Evolutionary conservation across 2,113 vertebrate species (phyloP), one percentile per base, ranked within the genome.

Genomic region (Poeciliopsis retropinna): DNA sequence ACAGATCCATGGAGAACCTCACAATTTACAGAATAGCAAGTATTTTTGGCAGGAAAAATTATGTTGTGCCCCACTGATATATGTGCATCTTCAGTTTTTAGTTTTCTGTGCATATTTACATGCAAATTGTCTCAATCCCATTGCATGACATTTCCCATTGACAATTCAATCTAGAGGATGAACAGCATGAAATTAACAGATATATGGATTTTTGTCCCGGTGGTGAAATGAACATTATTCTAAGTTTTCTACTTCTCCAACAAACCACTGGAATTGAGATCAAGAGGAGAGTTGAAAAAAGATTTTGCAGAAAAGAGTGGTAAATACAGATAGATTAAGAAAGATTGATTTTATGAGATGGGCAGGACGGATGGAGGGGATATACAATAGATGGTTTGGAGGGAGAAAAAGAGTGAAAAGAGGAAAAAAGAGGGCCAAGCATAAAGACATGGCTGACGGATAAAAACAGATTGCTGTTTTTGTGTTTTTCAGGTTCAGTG

Each of bases 141-240:
- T 31, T 3, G 9, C 27, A 19, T 30, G 75, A 4, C 65, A 22
- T 76, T 76, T 85, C 64, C 70, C 84, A 61, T 63, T 64, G 60
- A 71, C 63, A 72, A 71, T 69, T 54, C 68, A 80, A 69, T 87
- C 79, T 67, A 74, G 78, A 64, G 30, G 67, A 72, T 37, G 31
- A 14, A 4, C 25, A 70, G 70, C 60, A 76, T 25, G 28, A 80
- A 79, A 68, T 39, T 0, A 79, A 61, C 64, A 41, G 72, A 84
- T 37, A 27, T 75, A 32, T 78, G 71, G 81, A 72, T 63, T 74
- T 87, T 82, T 73, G 66, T 76, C 81, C 81, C 76, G 9, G 47
- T 81, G 74, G 76, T 70, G 73, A 86, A 83, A 71, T 76, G n/a
- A 82, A 87, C 87, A 71, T 85, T 88, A 80, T 80, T 87, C 84